Base-by-base conservation (phyloP, 2,797 vertebrate species). In the Nothura maculosa region DNA sequence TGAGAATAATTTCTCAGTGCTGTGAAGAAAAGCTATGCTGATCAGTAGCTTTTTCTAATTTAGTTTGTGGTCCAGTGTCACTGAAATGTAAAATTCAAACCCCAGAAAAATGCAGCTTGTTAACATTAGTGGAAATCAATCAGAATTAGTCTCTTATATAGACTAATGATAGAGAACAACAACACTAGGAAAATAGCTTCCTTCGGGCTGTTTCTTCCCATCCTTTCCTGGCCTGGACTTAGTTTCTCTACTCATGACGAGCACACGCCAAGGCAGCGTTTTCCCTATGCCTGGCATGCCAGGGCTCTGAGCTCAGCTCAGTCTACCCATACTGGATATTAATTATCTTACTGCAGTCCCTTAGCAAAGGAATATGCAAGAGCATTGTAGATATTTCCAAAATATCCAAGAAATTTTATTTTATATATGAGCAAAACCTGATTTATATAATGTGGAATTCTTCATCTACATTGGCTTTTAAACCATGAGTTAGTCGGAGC, bases 1-100 rank as follows among this genome's bases (percentile, higher is more conserved):
- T 3, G 0, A 3, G 11, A 64, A 34, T 30, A 30, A 25, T 54
- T 48, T 60, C 30, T 55, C 1, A 0, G 9, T 27, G 38, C 24
- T 55, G 0, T 22, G 21, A 58, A 57, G 42, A 61, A 43, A 54
- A 70, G 20, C 10, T 21, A 25, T 24, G 24, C 30, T 22, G 32
- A 19, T 38, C 32, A 5, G 40, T 63, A 7, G 17, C 10, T 22
- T 12, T 32, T 75, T 70, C 87, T 18, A 32, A 62, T 81, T 74
- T 32, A 52, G 12, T 67, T 22, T 18, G 10, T 62, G 30, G 5
- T 74, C 57, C 50, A 40, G 21, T n/a, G 7, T 63, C 24, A 18
- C 6, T 40, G 80, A 81, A 70, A 85, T 8, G 34, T 16, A 72
- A 72, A 63, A 60, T 62, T 18, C 25, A 54, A 81, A 64, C 3